Evolutionary conservation across 2,888 invertebrate species (phyloP).

Genomic region (Aphrophora alni): DNA sequence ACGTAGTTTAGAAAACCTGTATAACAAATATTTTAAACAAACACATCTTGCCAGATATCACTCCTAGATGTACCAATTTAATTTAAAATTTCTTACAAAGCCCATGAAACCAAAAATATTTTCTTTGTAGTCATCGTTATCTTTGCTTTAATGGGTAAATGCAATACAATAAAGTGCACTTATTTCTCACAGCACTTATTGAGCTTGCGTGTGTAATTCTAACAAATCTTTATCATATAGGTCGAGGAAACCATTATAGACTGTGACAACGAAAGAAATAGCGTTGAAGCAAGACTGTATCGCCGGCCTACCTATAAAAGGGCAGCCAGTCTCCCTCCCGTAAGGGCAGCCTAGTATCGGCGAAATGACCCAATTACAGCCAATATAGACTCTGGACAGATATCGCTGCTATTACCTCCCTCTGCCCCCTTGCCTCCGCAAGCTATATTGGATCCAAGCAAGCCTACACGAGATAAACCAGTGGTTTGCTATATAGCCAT

Average conservation of each 20-base stretch:
- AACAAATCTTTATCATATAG: background rate
- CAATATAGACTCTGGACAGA: slow-evolving; percentile 36
- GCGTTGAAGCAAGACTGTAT: background rate
- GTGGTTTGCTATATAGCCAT: background rate
- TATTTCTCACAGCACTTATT: too few species aligned
- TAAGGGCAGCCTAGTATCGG: too few species aligned
- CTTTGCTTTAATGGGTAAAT: too few species aligned
- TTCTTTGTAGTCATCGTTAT: too few species aligned
- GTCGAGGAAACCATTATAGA: slow-evolving; percentile 2
- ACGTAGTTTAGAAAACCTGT: too few species aligned
- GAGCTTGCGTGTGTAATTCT: background rate
- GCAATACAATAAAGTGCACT: too few species aligned
- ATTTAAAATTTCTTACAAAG: too few species aligned
- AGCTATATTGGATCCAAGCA: background rate
- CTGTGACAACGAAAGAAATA: background rate
- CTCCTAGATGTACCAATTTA: too few species aligned
- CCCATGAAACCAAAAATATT: too few species aligned
- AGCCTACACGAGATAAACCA: background rate
- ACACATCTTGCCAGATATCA: too few species aligned
- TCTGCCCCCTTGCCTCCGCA: background rate
- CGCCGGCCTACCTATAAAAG: slow-evolving; percentile 43
- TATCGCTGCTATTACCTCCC: slow-evolving; percentile 29
- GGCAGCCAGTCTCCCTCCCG: slow-evolving; percentile 41
- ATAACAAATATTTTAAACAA: too few species aligned
- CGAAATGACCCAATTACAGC: slow-evolving; percentile 49